Conservation (phyloP, 1,140 invertebrate genomes). For the Caenorhabditis remanei region DNA sequence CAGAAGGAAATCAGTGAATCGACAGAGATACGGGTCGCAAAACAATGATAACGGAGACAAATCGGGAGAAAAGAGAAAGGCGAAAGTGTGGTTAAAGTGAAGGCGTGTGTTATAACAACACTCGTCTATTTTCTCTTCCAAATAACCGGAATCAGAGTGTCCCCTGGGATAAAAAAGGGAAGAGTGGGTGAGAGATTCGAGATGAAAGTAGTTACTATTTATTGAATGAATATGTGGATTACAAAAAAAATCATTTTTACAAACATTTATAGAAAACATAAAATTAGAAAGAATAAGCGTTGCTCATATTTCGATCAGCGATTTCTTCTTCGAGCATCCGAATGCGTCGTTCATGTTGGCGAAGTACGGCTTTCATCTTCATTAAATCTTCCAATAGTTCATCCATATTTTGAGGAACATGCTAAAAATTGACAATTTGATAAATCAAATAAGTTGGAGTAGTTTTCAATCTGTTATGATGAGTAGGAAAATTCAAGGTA, state of each 20-base stretch:
- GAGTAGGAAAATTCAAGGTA: too few species aligned
- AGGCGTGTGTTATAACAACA: slow-evolving; percentile 40
- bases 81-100: slow-evolving; percentile 19
- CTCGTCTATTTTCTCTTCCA: not conserved
- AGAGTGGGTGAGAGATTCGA: not conserved
- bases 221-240: slow-evolving; percentile 31
- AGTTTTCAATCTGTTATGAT: too few species aligned
- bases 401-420: slow-evolving; percentile 80
- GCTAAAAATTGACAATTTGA: slow-evolving; percentile 28
- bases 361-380: slow-evolving; percentile 91
- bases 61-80: slow-evolving; percentile 12
- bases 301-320: slow-evolving; percentile 71
- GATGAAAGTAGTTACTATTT: slow-evolving; percentile 9
- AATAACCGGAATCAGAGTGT: slow-evolving; percentile 10
- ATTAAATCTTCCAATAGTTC: slow-evolving; percentile 88
- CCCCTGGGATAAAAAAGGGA: not conserved
- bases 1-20: not conserved
- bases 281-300: slow-evolving; percentile 67
- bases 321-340: slow-evolving; percentile 83
- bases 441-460: too few species aligned
- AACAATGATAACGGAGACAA: not conserved
- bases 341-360: slow-evolving; percentile 92
- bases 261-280: not conserved
- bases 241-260: slow-evolving; percentile 43
- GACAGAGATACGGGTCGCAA: not conserved